A percentile compares a stretch with the other conserved stretches of the same genome.
Evolutionary conservation across 2,797 vertebrate species (phyloP).

Genomic region (Acanthurus tractus): DNA sequence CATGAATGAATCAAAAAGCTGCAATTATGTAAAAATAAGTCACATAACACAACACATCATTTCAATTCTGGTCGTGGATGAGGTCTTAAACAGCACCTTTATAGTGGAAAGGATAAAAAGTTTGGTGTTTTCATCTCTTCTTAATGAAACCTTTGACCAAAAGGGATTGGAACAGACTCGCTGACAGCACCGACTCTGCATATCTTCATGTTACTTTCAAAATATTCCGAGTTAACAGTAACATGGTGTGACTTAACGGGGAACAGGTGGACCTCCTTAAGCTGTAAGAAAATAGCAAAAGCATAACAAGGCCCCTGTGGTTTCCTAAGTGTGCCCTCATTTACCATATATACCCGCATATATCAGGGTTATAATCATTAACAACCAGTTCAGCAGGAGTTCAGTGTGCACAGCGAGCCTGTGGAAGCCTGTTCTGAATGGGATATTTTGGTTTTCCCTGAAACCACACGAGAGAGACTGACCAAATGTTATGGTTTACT

Average conservation of each 20-base stretch:
- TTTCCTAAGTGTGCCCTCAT: conserved; percentile 86
- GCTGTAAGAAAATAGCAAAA: conserved; percentile 77
- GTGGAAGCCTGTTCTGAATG: conserved; percentile 67
- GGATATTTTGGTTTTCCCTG: conserved; percentile 74
- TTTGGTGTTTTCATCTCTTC: not conserved
- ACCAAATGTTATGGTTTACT: conserved; percentile 83
- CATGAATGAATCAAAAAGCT: conserved; percentile 22
- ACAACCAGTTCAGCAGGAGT: conserved; percentile 83
- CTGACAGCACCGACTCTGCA: conserved; percentile 50
- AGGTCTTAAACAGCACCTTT: not conserved
- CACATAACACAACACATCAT: not conserved
- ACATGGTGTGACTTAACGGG: conserved; percentile 68
- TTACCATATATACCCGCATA: conserved; percentile 79
- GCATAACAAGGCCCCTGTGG: conserved; percentile 85
- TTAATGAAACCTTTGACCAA: conserved; percentile 26
- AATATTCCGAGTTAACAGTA: conserved; percentile 55
- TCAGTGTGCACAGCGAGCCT: conserved; percentile 72
- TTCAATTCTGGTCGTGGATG: not conserved
- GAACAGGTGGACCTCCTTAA: conserved; percentile 84
- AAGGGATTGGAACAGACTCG: conserved; percentile 3
- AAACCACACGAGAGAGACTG: conserved; percentile 78
- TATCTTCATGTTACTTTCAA: conserved; percentile 50
- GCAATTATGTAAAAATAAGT: not conserved
- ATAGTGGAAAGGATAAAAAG: not conserved
- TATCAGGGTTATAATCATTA: conserved; percentile 86